These are phyloP conservation scores for Diarsia dahlii DNA, from an alignment of 2,888 invertebrate species.

Conservation along the genomic window DNA sequence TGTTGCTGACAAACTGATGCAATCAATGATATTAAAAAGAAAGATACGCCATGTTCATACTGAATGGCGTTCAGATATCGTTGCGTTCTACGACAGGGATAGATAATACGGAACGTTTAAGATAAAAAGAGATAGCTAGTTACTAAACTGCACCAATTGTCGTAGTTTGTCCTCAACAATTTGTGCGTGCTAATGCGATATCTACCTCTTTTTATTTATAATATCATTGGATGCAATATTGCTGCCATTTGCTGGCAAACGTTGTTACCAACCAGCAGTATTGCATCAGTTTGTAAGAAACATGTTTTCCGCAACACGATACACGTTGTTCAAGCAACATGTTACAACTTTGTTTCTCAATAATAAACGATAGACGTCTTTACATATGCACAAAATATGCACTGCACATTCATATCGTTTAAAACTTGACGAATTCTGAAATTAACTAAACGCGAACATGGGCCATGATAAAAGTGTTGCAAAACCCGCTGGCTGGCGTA, in stretches of 20 bases:
- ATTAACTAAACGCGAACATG: neutral
- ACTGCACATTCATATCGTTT: neutral
- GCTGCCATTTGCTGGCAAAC: neutral
- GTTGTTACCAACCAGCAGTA: neutral
- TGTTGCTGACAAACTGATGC: no score
- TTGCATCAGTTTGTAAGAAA: neutral
- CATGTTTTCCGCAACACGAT: neutral
- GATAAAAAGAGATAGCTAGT: no score
- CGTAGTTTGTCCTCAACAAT: no score
- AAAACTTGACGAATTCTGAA: neutral
- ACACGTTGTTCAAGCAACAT: neutral
- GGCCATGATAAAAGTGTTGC: slow-evolving; percentile 14
- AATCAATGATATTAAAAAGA: no score
- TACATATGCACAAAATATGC: neutral
- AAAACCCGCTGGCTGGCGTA: neutral
- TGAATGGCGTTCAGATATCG: no score
- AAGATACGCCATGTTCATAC: no score
- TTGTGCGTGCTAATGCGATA: no score
- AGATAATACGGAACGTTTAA: no score
- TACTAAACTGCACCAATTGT: no score
- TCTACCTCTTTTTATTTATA: no score
- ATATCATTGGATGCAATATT: no score
- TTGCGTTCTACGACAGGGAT: no score
- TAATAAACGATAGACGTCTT: neutral
- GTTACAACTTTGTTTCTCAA: neutral